Conservation (phyloP, 2,888 invertebrate species). For the Sisyra nigra region DNA sequence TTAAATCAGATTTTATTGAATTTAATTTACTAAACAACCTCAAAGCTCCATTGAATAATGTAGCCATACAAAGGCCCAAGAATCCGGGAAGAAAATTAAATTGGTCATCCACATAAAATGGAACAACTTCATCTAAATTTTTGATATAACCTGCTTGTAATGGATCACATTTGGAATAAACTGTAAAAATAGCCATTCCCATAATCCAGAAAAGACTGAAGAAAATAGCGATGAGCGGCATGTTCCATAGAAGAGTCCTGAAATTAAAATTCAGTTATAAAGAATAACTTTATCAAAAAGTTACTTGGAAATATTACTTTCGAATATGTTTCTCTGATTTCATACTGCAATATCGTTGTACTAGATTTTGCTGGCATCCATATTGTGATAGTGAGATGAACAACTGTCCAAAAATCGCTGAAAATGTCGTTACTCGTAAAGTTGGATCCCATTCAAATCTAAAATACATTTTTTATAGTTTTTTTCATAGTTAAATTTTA, state of each 20-base stretch:
- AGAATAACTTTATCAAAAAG: neutral
- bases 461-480: constrained; percentile 18
- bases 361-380: constrained; percentile 79
- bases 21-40: too few relatives aligned
- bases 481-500: neutral
- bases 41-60: constrained; percentile 81
- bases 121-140: constrained; percentile 69
- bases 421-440: constrained; percentile 59
- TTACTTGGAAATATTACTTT: constrained; percentile 31
- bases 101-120: constrained; percentile 82
- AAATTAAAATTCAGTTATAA: constrained; percentile 16
- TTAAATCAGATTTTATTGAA: too few relatives aligned
- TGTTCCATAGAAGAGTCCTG: constrained; percentile 61
- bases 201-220: constrained; percentile 74
- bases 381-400: constrained; percentile 81
- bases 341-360: constrained; percentile 75
- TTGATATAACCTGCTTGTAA: constrained; percentile 52
- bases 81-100: constrained; percentile 70
- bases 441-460: constrained; percentile 56
- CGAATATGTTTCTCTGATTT: constrained; percentile 47
- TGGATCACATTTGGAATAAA: constrained; percentile 75
- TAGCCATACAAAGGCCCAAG: constrained; percentile 80
- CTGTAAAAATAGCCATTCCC: constrained; percentile 75
- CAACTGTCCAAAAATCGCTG: constrained; percentile 64
- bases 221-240: constrained; percentile 62